Evolutionary conservation across 2,113 vertebrate species (phyloP).

Genomic region (Acanthisitta chloris): DNA sequence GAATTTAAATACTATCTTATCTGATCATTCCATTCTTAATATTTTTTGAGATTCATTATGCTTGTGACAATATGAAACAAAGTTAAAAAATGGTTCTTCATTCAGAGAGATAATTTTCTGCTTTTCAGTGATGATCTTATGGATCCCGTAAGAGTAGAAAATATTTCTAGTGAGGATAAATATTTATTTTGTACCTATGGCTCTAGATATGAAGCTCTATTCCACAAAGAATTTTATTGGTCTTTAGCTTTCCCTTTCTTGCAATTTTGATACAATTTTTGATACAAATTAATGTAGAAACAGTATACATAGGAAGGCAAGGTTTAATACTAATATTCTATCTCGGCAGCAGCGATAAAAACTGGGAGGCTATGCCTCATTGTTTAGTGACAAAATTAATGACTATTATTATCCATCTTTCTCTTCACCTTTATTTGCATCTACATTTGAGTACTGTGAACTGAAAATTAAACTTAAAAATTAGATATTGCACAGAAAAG

Average conservation of each 20-base stretch:
- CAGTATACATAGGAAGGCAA: neutral
- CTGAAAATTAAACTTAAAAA: constrained; percentile 28
- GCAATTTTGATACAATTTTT: neutral
- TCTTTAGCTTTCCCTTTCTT: neutral
- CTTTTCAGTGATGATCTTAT: neutral
- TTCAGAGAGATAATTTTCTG: neutral
- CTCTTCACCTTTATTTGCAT: constrained; percentile 56
- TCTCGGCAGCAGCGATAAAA: constrained; percentile 51
- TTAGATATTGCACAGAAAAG: neutral
- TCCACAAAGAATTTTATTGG: neutral
- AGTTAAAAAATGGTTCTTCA: neutral
- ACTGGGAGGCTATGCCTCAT: constrained; percentile 57
- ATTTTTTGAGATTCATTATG: neutral
- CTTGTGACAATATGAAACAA: neutral
- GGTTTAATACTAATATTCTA: constrained; percentile 43
- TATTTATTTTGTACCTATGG: neutral
- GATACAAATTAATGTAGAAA: constrained; percentile 25
- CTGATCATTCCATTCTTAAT: neutral
- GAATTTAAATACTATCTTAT: neutral
- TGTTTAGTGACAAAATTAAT: constrained; percentile 69
- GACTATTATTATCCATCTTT: constrained; percentile 65
- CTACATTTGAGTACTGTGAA: constrained; percentile 31
- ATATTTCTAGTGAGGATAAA: neutral
- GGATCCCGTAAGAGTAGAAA: neutral
- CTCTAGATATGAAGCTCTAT: neutral